These are phyloP conservation scores for Cyanoliseus patagonus DNA, from an alignment of 2,113 vertebrate species.

Conservation along the genomic window DNA sequence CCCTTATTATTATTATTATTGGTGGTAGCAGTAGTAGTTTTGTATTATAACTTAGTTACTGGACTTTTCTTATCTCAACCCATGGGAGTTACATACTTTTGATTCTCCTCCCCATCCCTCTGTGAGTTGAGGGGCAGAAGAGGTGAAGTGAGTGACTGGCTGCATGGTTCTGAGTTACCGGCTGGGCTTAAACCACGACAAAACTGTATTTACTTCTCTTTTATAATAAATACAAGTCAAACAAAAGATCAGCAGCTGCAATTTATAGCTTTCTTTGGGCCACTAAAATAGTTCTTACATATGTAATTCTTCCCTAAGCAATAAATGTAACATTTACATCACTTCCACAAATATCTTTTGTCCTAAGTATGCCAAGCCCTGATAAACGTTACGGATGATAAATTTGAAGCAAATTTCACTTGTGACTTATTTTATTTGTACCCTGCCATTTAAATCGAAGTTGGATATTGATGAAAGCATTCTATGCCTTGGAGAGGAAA, in stretches of 20 bases:
- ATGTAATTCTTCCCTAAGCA: neutral
- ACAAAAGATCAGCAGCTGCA: neutral
- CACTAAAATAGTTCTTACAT: neutral
- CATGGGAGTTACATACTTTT: neutral
- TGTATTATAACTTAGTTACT: neutral
- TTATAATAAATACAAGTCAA: neutral
- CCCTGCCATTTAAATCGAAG: neutral
- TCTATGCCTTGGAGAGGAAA: constrained; percentile 24
- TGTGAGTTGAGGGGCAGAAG: neutral
- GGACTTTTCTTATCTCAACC: neutral
- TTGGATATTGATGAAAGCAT: neutral
- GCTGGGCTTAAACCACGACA: neutral
- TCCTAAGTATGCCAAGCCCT: neutral
- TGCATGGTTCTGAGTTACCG: neutral
- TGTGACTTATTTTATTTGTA: constrained; percentile 18
- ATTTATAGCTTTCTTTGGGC: neutral
- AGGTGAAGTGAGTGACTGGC: neutral
- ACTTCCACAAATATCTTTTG: neutral
- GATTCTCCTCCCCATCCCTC: neutral
- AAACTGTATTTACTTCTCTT: neutral
- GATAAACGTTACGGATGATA: neutral
- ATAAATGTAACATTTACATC: neutral
- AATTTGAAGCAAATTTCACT: neutral
- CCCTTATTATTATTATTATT: neutral
- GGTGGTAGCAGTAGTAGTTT: neutral